phyloP scores from a whole-genome alignment of 2,113 vertebrate species.

The Varanus komodoensis region DNA sequence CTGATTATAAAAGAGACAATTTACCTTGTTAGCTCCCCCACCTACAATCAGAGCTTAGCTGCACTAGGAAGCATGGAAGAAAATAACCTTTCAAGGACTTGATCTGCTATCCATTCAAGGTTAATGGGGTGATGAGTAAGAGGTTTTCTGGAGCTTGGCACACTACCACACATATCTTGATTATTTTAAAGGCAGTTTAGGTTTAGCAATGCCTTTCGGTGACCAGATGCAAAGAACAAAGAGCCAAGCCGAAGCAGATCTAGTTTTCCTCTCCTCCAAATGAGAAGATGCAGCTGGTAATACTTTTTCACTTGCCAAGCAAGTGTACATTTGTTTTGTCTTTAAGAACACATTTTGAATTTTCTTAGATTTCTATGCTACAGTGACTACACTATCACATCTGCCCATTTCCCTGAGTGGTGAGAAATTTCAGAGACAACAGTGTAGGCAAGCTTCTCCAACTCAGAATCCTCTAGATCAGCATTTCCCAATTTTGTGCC shows the following conservation, averaged over 20 bases:
- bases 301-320: neutral
- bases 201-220: slow-evolving; percentile 1
- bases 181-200: neutral
- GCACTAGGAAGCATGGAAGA: slow-evolving; percentile 15
- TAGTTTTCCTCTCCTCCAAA: neutral
- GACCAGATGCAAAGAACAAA: neutral
- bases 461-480: no score
- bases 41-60: neutral
- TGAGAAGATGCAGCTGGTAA: neutral
- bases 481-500: no score
- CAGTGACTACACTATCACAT: neutral
- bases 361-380: neutral
- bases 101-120: neutral
- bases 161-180: neutral
- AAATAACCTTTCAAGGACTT: neutral
- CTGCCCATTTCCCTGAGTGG: no score
- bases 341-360: neutral
- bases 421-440: neutral
- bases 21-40: neutral
- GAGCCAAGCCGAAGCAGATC: neutral
- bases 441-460: neutral
- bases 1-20: slow-evolving; percentile 31
- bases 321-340: neutral
- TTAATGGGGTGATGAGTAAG: slow-evolving; percentile 9
- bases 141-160: neutral